Conservation (phyloP, 2,113 vertebrate genomes). For the Callipepla californica region DNA sequence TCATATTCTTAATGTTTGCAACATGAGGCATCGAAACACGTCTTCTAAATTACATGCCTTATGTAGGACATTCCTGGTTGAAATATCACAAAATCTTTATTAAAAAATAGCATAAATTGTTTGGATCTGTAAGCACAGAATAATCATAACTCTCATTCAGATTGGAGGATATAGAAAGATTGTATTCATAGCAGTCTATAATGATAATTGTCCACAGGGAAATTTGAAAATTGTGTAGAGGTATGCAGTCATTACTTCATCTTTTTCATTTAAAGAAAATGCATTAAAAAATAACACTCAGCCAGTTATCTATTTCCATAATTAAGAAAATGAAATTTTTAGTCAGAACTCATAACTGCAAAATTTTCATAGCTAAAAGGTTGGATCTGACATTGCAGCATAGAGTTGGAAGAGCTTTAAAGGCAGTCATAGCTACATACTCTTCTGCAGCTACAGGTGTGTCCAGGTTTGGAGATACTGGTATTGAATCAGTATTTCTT, state of each 20-base stretch:
- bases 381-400: neutral
- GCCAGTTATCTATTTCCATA: neutral
- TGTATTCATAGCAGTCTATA: neutral
- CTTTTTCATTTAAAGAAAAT: neutral
- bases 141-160: neutral
- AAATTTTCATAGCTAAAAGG: neutral
- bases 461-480: neutral
- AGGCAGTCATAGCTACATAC: neutral
- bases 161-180: neutral
- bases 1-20: neutral
- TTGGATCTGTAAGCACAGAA: neutral
- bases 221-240: neutral
- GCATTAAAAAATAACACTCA: neutral
- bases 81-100: neutral
- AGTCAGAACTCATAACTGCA: neutral
- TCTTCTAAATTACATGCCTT: fast-evolving
- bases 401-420: neutral
- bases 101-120: neutral
- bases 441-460: neutral
- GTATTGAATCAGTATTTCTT: neutral
- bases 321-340: neutral
- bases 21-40: neutral
- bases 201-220: neutral
- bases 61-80: neutral
- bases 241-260: neutral